Conservation (phyloP, 2,888 invertebrate genomes). For the Eugnorisma glareosa region DNA sequence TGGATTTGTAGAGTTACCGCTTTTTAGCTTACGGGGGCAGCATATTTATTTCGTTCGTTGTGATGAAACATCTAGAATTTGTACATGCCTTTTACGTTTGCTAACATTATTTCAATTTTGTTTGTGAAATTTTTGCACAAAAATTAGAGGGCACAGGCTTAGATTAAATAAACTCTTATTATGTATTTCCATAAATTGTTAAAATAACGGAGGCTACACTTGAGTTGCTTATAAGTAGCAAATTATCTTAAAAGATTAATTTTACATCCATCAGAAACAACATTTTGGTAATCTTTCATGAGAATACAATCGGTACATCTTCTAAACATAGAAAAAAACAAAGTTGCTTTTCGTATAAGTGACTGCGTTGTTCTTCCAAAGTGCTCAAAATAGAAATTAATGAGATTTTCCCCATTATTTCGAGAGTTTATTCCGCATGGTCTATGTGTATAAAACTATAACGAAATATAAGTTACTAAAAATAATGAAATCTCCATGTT, state of each 20-base stretch:
- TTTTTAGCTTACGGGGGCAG: neutral
- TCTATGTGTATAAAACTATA: neutral
- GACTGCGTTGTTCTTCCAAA: neutral
- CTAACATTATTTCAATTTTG: conserved; percentile 2
- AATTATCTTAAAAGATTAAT: neutral
- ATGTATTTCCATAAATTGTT: too few species aligned
- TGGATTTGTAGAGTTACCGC: neutral
- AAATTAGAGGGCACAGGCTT: neutral
- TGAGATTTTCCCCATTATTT: neutral
- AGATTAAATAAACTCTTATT: too few species aligned
- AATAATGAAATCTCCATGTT: neutral
- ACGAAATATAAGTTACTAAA: neutral
- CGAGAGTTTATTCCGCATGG: neutral
- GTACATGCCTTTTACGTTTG: conserved; percentile 15
- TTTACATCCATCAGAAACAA: neutral
- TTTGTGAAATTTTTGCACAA: neutral
- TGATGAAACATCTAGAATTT: neutral
- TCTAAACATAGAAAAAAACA: neutral
- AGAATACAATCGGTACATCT: neutral
- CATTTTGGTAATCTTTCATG: neutral
- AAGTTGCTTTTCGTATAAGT: neutral
- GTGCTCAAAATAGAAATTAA: neutral
- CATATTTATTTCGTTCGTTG: conserved; percentile 15
- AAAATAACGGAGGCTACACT: neutral
- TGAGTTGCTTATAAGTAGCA: neutral